Conservation (phyloP, 37 sponge, comb jelly and placozoan genomes). For the Haliclona indistincta region DNA sequence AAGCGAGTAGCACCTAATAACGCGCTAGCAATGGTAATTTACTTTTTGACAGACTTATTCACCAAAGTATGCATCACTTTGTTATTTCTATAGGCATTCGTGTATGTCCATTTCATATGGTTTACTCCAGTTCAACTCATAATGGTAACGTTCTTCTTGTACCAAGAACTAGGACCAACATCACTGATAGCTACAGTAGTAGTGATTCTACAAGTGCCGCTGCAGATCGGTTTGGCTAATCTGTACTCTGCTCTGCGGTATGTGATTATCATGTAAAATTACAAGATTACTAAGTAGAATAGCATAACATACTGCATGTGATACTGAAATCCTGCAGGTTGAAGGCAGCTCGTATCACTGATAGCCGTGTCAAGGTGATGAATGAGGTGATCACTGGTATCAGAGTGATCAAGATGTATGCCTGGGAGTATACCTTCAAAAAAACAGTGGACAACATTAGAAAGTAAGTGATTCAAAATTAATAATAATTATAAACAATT, state of each 20-base stretch:
- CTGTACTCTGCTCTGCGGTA: slow-evolving; percentile 46
- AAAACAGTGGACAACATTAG: slow-evolving; percentile 34
- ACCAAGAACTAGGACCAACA: slow-evolving; percentile 56
- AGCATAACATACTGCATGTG: no score
- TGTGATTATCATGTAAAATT: no score
- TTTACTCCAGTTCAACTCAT: slow-evolving; percentile 51
- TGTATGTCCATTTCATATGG: slow-evolving; percentile 51
- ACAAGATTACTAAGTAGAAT: no score
- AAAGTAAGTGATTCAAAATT: slow-evolving; percentile 67
- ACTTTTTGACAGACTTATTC: no score
- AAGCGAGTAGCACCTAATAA: no score
- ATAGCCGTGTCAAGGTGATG: slow-evolving; percentile 72
- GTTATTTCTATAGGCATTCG: slow-evolving; percentile 43
- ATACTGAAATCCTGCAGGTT: slow-evolving; percentile 29
- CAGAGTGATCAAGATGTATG: slow-evolving; percentile 92
- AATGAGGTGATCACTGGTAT: slow-evolving; percentile 86
- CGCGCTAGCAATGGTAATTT: no score
- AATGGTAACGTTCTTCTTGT: slow-evolving; percentile 43
- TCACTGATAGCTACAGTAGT: slow-evolving; percentile 25
- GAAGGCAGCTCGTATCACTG: slow-evolving; percentile 62
- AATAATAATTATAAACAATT: no score
- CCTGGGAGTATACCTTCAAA: slow-evolving; percentile 86
- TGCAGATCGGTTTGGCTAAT: slow-evolving; percentile 37
- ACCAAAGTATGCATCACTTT: no score
- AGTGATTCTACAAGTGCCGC: slow-evolving; percentile 36